These are phyloP conservation scores for Limnephilus marmoratus DNA, from an alignment of 2,888 invertebrate genomes.

Conservation along the genomic window DNA sequence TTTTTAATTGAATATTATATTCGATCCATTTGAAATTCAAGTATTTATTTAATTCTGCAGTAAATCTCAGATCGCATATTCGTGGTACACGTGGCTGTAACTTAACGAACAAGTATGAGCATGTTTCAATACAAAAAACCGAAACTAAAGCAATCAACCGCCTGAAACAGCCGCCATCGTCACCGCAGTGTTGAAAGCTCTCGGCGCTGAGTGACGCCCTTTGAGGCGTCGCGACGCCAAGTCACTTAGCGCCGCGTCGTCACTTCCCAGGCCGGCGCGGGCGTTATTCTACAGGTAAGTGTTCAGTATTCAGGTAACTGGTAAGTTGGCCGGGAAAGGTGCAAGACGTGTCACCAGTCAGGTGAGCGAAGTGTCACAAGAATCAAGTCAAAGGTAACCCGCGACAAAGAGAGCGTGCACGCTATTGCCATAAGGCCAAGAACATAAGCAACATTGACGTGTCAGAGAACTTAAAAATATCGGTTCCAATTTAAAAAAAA, in stretches of 20 bases:
- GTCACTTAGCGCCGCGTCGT: conserved; percentile 46
- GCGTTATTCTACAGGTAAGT: conserved; percentile 24
- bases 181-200: background rate
- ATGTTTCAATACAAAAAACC: background rate
- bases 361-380: background rate
- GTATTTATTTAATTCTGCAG: background rate
- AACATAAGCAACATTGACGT: background rate
- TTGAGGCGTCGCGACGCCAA: conserved; percentile 68
- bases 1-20: background rate
- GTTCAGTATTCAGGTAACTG: background rate
- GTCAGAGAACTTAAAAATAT: background rate
- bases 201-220: conserved; percentile 68
- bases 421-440: background rate
- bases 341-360: conserved; percentile 3
- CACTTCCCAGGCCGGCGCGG: conserved; percentile 23
- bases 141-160: background rate
- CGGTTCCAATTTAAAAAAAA: too few species aligned
- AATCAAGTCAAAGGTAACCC: conserved; percentile 31
- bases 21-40: background rate
- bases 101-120: background rate
- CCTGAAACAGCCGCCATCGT: background rate
- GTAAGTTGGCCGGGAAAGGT: background rate
- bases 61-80: too few species aligned
- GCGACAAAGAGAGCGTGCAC: background rate
- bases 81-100: background rate